Percentiles rank a stretch among this genome's conserved stretches.
Conservation (phyloP, 1,140 invertebrate genomes). For the Caenorhabditis latens region DNA sequence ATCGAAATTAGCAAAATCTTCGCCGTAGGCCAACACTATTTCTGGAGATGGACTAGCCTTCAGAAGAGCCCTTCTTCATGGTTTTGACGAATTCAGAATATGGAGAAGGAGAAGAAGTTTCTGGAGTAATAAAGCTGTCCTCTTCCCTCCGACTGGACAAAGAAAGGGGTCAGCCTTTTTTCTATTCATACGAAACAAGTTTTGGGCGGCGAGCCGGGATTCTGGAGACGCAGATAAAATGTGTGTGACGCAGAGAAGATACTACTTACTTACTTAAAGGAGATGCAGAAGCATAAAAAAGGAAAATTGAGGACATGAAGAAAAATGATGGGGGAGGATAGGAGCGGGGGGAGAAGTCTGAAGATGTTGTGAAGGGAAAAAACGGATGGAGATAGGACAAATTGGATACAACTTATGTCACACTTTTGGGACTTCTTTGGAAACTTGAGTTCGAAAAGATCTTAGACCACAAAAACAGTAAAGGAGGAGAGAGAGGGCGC, state of each 20-base stretch:
- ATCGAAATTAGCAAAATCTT: conserved; percentile 47
- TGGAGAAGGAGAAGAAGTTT: not conserved
- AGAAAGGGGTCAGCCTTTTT: not conserved
- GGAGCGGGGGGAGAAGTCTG: not conserved
- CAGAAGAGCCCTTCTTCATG: not conserved
- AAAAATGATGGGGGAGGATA: not conserved
- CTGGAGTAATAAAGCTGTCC: not conserved
- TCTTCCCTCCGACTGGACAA: not conserved
- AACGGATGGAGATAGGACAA: not conserved
- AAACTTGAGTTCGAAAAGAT: not conserved
- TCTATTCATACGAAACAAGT: conserved; percentile 55
- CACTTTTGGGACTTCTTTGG: too few relatives aligned
- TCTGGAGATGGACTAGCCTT: not conserved
- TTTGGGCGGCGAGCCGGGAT: not conserved
- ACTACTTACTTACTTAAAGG: conserved; percentile 33
- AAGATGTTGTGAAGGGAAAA: not conserved
- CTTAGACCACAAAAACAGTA: too few relatives aligned
- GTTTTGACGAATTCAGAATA: conserved; percentile 1
- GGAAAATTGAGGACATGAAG: not conserved
- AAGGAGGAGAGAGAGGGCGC: too few relatives aligned
- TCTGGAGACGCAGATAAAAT: not conserved
- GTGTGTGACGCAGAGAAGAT: conserved; percentile 14
- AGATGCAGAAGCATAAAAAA: conserved; percentile 1
- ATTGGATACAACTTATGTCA: conserved; percentile 29
- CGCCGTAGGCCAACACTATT: not conserved